These are phyloP conservation scores for Rostratula benghalensis DNA, from an alignment of 2,113 vertebrate genomes.

Conservation along the genomic window DNA sequence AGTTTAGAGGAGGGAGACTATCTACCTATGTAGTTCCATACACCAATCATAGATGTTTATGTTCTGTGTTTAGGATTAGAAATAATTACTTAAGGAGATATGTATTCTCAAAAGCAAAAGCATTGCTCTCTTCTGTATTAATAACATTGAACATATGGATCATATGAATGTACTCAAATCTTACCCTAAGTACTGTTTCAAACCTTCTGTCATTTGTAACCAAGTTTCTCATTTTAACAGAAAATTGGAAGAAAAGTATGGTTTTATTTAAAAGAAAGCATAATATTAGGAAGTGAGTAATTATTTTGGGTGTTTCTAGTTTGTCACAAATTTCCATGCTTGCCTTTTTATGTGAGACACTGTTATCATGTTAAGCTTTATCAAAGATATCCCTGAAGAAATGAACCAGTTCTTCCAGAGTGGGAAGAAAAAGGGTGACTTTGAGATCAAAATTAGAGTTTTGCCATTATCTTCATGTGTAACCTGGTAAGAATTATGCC, in stretches of 20 bases:
- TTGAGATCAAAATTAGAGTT: background rate
- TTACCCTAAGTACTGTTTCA: background rate
- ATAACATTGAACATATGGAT: background rate
- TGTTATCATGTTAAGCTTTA: fast-evolving
- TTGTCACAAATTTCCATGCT: background rate
- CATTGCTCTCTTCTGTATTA: background rate
- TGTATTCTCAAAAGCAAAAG: background rate
- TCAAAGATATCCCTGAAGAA: background rate
- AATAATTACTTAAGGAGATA: background rate
- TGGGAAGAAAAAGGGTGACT: background rate
- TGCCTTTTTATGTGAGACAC: background rate
- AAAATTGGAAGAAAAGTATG: background rate
- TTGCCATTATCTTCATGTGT: background rate
- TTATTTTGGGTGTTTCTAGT: background rate
- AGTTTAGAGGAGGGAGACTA: background rate
- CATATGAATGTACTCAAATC: background rate
- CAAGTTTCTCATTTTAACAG: background rate
- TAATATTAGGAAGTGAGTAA: background rate
- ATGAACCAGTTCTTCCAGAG: background rate
- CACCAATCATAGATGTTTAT: background rate
- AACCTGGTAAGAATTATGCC: background rate
- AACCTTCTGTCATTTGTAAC: background rate
- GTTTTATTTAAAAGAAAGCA: background rate
- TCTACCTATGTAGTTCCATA: background rate
- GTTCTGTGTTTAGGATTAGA: background rate